Evolutionary conservation across 2,113 vertebrate species (phyloP).

Genomic region (Cyprinodon tularosa): DNA sequence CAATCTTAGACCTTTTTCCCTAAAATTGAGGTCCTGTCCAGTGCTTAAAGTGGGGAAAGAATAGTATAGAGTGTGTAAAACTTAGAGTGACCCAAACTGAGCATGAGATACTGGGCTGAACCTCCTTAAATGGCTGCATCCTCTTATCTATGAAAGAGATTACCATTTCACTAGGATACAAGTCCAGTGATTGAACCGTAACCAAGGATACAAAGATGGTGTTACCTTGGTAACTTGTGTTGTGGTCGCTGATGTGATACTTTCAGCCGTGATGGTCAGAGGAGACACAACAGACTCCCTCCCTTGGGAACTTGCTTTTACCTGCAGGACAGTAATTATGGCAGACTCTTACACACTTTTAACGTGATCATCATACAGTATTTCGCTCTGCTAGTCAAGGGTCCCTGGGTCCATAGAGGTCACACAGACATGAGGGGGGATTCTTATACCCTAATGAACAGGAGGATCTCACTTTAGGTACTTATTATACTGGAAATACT

Average conservation of each 20-base stretch:
- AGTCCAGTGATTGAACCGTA: conserved; percentile 13
- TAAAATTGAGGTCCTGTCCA: no score
- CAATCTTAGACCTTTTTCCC: no score
- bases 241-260: conserved; percentile 94
- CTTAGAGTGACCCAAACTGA: neutral
- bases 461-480: neutral
- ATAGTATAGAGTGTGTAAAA: neutral
- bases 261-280: conserved; percentile 85
- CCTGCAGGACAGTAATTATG: conserved; percentile 59
- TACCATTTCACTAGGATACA: neutral
- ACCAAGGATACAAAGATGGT: conserved; percentile 31
- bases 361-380: neutral
- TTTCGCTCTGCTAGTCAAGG: neutral
- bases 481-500: neutral
- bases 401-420: neutral
- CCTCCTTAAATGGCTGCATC: no score
- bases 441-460: neutral
- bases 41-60: no score
- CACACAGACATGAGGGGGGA: neutral
- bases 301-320: conserved; percentile 61
- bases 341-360: conserved; percentile 1
- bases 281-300: conserved; percentile 71
- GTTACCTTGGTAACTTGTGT: conserved; percentile 98
- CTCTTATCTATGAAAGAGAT: no score
- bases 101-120: no score